These are phyloP conservation scores for Coptodon rendalli DNA, from an alignment of 2,113 vertebrate species.

Conservation along the genomic window DNA sequence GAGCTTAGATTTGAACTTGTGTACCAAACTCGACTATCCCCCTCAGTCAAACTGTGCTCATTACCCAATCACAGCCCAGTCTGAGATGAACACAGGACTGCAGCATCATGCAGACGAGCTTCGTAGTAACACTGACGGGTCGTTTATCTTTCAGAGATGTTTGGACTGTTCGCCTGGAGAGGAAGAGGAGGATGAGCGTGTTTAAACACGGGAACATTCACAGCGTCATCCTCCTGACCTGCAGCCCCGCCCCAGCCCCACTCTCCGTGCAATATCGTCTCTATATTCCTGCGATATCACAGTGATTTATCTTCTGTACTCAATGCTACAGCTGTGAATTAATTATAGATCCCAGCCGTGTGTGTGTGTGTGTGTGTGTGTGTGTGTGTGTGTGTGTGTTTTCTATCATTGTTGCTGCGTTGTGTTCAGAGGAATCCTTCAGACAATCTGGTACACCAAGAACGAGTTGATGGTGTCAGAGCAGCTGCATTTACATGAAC, in stretches of 20 bases:
- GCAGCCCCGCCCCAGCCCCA: neutral
- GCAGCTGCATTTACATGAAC: neutral
- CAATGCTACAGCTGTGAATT: conserved; percentile 17
- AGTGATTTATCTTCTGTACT: conserved; percentile 48
- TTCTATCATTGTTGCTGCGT: neutral
- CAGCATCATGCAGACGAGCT: neutral
- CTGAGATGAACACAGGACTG: neutral
- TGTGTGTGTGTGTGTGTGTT: neutral
- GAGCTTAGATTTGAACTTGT: neutral
- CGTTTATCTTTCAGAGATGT: neutral
- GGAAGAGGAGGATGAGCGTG: neutral
- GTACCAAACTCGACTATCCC: neutral
- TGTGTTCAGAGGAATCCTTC: neutral
- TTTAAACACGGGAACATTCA: neutral
- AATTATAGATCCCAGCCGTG: conserved; percentile 35
- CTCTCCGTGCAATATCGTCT: neutral
- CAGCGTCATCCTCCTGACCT: neutral
- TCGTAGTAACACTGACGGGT: neutral
- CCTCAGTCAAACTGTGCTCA: neutral
- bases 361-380: neutral
- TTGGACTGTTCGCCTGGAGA: neutral
- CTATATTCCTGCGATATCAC: conserved; percentile 7
- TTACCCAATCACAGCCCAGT: neutral
- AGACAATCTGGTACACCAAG: neutral
- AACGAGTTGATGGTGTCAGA: neutral